Percentiles rank a stretch among this genome's conserved stretches.
Evolutionary conservation across 1,140 invertebrate species (phyloP).

Genomic region (Vanessa atalanta): DNA sequence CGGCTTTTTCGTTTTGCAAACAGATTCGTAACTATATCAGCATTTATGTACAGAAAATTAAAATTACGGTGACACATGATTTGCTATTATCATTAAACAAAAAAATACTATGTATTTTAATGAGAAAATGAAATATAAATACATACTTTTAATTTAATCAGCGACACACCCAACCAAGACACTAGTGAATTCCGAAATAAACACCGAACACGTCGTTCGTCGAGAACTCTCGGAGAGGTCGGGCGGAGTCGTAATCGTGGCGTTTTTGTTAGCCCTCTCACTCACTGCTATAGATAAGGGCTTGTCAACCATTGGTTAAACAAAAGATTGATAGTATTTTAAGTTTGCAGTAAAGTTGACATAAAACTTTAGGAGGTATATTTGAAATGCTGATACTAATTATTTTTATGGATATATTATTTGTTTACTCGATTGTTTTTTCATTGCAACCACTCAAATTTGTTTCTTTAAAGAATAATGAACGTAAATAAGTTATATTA

Average conservation of each 20-base stretch:
- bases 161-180: conserved; percentile 59
- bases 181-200: conserved; percentile 67
- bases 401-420: too few relatives aligned
- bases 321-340: background rate
- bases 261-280: conserved; percentile 70
- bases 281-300: conserved; percentile 45
- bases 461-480: too few relatives aligned
- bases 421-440: too few relatives aligned
- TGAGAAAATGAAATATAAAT: conserved; percentile 32
- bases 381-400: too few relatives aligned
- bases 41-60: background rate
- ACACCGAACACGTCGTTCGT: conserved; percentile 44
- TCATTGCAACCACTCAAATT: too few relatives aligned
- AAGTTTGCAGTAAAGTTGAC: background rate
- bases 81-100: background rate
- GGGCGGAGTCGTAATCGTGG: conserved; percentile 55
- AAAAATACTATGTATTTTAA: background rate
- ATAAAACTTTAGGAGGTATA: background rate
- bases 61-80: background rate
- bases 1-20: conserved; percentile 70
- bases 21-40: conserved; percentile 36
- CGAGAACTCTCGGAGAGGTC: conserved; percentile 50
- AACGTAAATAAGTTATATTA: too few relatives aligned
- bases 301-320: conserved; percentile 53
- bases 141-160: conserved; percentile 66